phyloP scores from a whole-genome alignment of 1,140 invertebrate genomes.

The Gerris buenoi region DNA sequence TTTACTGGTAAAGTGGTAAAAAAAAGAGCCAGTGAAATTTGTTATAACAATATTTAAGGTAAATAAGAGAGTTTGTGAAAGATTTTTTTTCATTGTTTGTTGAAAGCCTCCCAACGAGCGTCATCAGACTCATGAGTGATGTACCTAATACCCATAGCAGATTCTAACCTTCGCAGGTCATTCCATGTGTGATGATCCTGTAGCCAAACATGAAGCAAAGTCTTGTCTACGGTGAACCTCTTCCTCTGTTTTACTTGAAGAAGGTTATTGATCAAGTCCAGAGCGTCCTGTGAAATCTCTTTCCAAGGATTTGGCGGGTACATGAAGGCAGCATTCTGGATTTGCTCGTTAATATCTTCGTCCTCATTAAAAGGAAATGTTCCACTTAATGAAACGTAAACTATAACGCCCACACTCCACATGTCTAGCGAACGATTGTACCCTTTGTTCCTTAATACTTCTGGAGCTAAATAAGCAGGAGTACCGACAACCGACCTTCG shows the following conservation, averaged over 20 bases:
- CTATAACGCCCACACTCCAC: constrained; percentile 98
- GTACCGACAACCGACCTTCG: constrained; percentile 93
- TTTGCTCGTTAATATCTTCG: constrained; percentile 98
- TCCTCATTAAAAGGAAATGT: constrained; percentile 99
- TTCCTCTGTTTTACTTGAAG: constrained; percentile 97
- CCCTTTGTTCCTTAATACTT: constrained; percentile 93
- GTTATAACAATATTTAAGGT: too few species aligned
- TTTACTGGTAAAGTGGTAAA: too few species aligned
- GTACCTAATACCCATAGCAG: constrained; percentile 65
- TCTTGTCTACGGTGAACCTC: constrained; percentile 92
- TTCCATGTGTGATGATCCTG: constrained; percentile 93
- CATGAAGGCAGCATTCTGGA: constrained; percentile 99
- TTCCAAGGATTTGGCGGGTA: constrained; percentile 97
- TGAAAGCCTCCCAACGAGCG: constrained; percentile 55
- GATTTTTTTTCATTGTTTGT: too few species aligned
- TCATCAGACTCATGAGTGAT: constrained; percentile 94
- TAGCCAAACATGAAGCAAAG: constrained; percentile 84
- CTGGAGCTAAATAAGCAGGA: constrained; percentile 93
- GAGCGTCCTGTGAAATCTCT: constrained; percentile 91
- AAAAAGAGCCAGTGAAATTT: too few species aligned
- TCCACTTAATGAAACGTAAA: constrained; percentile 90
- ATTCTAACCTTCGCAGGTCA: constrained; percentile 79
- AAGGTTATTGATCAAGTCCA: constrained; percentile 94
- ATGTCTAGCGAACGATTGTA: constrained; percentile 98
- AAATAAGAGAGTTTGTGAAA: neutral